These are phyloP conservation scores for Bemisia tabaci DNA, from an alignment of 1,140 invertebrate genomes.

Conservation along the genomic window DNA sequence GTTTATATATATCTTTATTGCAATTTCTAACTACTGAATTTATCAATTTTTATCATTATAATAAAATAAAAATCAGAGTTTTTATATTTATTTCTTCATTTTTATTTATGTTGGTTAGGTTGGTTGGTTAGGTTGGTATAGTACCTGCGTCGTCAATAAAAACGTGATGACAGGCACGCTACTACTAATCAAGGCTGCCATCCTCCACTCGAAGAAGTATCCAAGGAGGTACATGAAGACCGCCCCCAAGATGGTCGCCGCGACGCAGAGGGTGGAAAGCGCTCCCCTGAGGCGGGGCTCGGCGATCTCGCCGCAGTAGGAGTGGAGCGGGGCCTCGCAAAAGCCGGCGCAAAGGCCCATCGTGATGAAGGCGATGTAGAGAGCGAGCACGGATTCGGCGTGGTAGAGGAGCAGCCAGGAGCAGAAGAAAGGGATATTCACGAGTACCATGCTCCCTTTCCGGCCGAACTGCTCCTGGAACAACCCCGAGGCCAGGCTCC, in stretches of 20 bases:
- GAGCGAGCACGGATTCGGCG: conserved; percentile 7
- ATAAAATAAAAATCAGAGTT: too few species aligned
- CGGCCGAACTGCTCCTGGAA: conserved; percentile 18
- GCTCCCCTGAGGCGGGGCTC: conserved; percentile 26
- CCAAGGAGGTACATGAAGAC: conserved; percentile 18
- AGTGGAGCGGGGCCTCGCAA: conserved; percentile 38
- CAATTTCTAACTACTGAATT: too few species aligned
- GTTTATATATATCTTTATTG: too few species aligned
- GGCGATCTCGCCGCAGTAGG: conserved; percentile 40
- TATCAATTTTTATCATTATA: too few species aligned
- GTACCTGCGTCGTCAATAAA: too few species aligned
- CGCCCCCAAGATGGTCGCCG: conserved; percentile 21
- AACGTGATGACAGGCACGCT: too few species aligned
- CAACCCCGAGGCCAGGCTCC: conserved; percentile 17
- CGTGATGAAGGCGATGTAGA: conserved; percentile 16
- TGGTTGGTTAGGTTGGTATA: too few species aligned
- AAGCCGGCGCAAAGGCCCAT: conserved; percentile 33
- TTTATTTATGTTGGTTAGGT: too few species aligned
- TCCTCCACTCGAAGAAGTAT: conserved; percentile 14
- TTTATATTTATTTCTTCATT: too few species aligned
- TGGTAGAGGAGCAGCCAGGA: conserved; percentile 18
- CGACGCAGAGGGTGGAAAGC: conserved; percentile 20
- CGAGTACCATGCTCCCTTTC: conserved; percentile 18
- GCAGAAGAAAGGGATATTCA: conserved; percentile 18
- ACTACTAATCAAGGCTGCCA: too few species aligned